Percentiles rank a stretch among this genome's conserved stretches.
phyloP scores from a whole-genome alignment of 1,140 invertebrate genomes.

The Diploscapter pachys region DNA sequence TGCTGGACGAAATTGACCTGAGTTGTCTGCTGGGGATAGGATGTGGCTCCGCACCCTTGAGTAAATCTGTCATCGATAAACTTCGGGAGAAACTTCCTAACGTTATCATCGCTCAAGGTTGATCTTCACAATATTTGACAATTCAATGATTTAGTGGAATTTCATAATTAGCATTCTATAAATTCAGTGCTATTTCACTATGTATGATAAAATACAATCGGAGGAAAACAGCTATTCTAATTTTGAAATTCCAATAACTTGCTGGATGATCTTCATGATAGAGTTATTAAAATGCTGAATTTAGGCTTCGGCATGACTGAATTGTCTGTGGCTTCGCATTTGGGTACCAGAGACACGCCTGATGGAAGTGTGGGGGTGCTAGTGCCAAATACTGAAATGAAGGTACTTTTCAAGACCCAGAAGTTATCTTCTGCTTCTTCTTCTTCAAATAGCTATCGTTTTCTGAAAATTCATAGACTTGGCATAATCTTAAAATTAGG shows the following conservation, averaged over 20 bases:
- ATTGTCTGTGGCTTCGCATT: constrained; percentile 21
- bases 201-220: background rate
- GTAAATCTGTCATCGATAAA: constrained; percentile 11
- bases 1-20: constrained; percentile 20
- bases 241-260: background rate
- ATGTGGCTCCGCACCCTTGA: constrained; percentile 20
- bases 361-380: constrained; percentile 19
- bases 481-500: too few species aligned
- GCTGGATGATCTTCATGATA: background rate
- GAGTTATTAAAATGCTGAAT: background rate
- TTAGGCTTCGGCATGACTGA: constrained; percentile 30
- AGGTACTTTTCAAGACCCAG: background rate
- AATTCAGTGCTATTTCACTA: too few species aligned
- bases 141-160: too few species aligned
- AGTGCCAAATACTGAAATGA: constrained; percentile 23
- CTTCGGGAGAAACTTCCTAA: constrained; percentile 15
- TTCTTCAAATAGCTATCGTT: too few species aligned
- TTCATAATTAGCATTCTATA: too few species aligned
- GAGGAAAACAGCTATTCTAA: background rate
- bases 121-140: too few species aligned
- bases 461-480: too few species aligned
- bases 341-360: constrained; percentile 3
- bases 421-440: too few species aligned
- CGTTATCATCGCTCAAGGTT: constrained; percentile 16
- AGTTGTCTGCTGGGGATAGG: constrained; percentile 5